Conservation (phyloP, 2,797 vertebrate genomes). For the Oryzias dopingdopingensis region DNA sequence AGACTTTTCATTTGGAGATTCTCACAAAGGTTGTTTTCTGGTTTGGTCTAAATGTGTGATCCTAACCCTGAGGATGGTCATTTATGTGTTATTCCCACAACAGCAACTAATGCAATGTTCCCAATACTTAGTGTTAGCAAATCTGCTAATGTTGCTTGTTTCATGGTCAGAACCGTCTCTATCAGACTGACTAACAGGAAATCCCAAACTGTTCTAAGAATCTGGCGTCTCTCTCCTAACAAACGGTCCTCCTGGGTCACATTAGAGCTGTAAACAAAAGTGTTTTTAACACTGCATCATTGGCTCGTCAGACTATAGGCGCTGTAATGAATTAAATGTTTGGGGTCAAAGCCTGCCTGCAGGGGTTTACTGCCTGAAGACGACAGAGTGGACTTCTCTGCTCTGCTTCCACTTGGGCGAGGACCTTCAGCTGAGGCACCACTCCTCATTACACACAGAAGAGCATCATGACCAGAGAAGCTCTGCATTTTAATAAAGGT, state of each 20-base stretch:
- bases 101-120: constrained; percentile 30
- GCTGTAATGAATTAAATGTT: constrained; percentile 42
- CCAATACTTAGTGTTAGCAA: constrained; percentile 42
- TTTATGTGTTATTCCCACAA: constrained; percentile 1
- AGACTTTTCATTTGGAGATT: too few relatives aligned
- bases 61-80: too few relatives aligned
- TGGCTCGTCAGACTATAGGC: constrained; percentile 35
- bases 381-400: constrained; percentile 8
- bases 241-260: constrained; percentile 42
- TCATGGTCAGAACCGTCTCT: constrained; percentile 32
- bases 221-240: constrained; percentile 21
- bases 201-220: constrained; percentile 47
- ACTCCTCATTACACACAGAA: constrained; percentile 28
- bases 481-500: constrained; percentile 5
- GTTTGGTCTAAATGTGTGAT: too few relatives aligned
- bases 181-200: constrained; percentile 8
- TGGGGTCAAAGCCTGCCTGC: constrained; percentile 18
- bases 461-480: constrained; percentile 25
- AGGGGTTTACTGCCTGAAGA: constrained; percentile 9
- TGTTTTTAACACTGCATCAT: constrained; percentile 43
- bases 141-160: constrained; percentile 27
- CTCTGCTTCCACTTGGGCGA: constrained; percentile 19
- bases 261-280: constrained; percentile 15
- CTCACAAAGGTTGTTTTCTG: too few relatives aligned
- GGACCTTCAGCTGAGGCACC: constrained; percentile 22